phyloP scores from a whole-genome alignment of 2,113 vertebrate species.

The Panthera uncia region DNA sequence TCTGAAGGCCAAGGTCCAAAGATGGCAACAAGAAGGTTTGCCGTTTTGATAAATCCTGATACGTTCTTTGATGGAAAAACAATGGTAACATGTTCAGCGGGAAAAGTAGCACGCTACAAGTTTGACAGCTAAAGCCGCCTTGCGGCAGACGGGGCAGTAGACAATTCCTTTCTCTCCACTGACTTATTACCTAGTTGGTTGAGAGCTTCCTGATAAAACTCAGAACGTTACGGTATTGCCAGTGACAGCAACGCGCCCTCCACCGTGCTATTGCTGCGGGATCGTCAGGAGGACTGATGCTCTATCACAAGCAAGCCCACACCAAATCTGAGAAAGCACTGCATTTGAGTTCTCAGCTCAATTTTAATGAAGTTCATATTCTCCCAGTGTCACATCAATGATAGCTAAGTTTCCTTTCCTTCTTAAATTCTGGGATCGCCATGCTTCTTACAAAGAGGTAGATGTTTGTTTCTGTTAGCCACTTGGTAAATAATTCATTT shows the following conservation, averaged over 20 bases:
- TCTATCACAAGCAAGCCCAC: background rate
- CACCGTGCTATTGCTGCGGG: background rate
- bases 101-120: background rate
- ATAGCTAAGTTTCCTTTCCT: background rate
- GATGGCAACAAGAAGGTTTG: background rate
- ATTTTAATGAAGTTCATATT: background rate
- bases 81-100: background rate
- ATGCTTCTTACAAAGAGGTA: background rate
- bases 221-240: background rate
- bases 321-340: background rate
- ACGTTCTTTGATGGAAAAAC: background rate
- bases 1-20: background rate
- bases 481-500: background rate
- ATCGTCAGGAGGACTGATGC: background rate
- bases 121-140: background rate
- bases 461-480: background rate
- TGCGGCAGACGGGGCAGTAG: background rate
- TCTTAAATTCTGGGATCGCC: background rate
- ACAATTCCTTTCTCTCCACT: background rate
- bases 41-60: background rate
- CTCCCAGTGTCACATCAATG: background rate
- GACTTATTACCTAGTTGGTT: background rate
- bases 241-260: too few species aligned
- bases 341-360: background rate
- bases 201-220: background rate